Evolutionary conservation across 2,113 vertebrate genomes (phyloP).

Genomic region (Pseudorasbora parva): DNA sequence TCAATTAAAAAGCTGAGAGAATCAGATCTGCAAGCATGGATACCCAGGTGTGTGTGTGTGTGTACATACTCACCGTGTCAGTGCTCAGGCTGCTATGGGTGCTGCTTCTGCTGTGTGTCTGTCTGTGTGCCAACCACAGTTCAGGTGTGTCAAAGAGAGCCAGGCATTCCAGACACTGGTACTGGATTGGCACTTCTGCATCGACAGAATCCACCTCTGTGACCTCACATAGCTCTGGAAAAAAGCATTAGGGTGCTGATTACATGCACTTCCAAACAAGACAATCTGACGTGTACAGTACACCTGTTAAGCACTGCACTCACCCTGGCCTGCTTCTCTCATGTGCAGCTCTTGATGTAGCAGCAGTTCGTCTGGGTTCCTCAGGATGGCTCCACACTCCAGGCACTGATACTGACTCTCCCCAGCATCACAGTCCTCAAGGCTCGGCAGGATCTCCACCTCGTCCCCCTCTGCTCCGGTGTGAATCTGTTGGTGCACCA

Average conservation of each 20-base stretch:
- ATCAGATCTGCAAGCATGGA: neutral
- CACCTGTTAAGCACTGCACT: neutral
- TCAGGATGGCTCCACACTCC: conserved; percentile 83
- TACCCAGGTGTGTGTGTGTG: neutral
- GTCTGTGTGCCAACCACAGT: conserved; percentile 85
- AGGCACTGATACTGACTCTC: conserved; percentile 86
- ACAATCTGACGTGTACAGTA: neutral
- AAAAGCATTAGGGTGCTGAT: neutral
- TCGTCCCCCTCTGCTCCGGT: conserved; percentile 68
- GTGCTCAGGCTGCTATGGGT: conserved; percentile 69
- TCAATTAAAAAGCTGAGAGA: neutral
- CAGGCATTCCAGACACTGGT: conserved; percentile 88
- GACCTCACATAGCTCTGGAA: conserved; percentile 73
- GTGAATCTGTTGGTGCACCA: conserved; percentile 88
- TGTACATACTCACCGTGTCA: conserved; percentile 63
- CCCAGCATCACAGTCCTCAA: conserved; percentile 61
- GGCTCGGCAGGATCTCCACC: conserved; percentile 56
- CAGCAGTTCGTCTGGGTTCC: conserved; percentile 82
- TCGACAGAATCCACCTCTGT: conserved; percentile 61
- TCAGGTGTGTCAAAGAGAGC: conserved; percentile 84
- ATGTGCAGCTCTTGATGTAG: conserved; percentile 89
- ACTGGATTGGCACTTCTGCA: conserved; percentile 78
- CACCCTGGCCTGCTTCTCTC: conserved; percentile 73
- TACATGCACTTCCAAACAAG: neutral
- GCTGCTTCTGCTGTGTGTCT: conserved; percentile 78